Evolutionary conservation across 2,113 vertebrate genomes (phyloP).

Genomic region (Synodontis membranacea): DNA sequence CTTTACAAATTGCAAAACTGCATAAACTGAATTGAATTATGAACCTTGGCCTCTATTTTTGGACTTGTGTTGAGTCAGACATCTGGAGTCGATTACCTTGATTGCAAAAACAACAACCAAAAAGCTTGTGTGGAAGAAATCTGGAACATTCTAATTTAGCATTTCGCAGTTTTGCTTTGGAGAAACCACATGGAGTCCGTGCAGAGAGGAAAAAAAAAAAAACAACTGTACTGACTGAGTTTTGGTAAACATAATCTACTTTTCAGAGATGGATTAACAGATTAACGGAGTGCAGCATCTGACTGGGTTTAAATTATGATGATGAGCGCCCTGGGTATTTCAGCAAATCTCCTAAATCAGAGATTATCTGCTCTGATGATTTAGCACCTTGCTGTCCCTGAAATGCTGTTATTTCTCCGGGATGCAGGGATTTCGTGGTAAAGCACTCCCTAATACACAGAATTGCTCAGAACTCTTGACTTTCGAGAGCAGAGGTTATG

Average conservation of each 20-base stretch:
- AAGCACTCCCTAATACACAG: not conserved
- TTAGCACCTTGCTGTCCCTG: not conserved
- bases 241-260: not conserved
- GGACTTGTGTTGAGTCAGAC: not conserved
- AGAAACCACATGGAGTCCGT: not conserved
- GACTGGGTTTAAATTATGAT: conserved; percentile 10
- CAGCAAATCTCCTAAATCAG: conserved; percentile 1
- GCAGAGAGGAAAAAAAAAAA: too few relatives aligned
- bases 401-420: not conserved
- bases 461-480: not conserved
- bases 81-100: conserved; percentile 17
- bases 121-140: not conserved
- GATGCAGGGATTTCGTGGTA: not conserved
- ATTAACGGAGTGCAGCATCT: not conserved
- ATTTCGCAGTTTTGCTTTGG: not conserved
- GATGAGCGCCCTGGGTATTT: not conserved
- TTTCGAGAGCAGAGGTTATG: not conserved
- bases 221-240: not conserved
- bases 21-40: not conserved
- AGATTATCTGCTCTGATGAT: conserved; percentile 12
- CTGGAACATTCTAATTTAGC: not conserved
- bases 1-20: not conserved
- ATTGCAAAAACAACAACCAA: conserved; percentile 3
- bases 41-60: not conserved
- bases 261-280: not conserved